These are phyloP conservation scores for Martes flavigula DNA, from an alignment of 2,797 vertebrate species.

Conservation along the genomic window DNA sequence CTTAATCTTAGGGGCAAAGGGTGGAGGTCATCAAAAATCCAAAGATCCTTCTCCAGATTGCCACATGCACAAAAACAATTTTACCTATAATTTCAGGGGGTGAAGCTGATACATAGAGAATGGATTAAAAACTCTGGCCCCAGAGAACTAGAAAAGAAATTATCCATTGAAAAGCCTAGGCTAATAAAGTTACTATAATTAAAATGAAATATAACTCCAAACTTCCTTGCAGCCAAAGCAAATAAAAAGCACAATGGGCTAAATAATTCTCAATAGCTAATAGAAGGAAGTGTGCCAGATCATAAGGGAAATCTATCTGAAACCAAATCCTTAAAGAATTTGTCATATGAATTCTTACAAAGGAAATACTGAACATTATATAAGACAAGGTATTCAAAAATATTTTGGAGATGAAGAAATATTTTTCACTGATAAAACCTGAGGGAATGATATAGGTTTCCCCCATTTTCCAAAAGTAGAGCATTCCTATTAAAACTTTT, in stretches of 20 bases:
- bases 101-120: neutral
- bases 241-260: constrained; percentile 12
- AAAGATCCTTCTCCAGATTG: neutral
- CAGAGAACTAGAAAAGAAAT: constrained; percentile 36
- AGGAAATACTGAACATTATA: neutral
- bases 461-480: neutral
- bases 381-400: neutral
- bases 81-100: neutral
- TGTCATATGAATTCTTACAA: neutral
- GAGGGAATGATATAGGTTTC: neutral
- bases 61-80: neutral
- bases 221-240: constrained; percentile 39
- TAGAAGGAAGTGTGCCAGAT: neutral
- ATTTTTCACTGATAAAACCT: neutral
- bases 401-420: neutral
- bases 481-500: neutral
- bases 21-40: neutral
- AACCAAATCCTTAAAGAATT: constrained; percentile 5
- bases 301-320: neutral
- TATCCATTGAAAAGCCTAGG: neutral
- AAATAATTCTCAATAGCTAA: constrained; percentile 10
- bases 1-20: neutral
- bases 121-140: neutral
- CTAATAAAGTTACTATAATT: constrained; percentile 51
- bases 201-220: constrained; percentile 55